Base-by-base conservation (phyloP, 2,888 invertebrate genomes). In the Griposia aprilina region DNA sequence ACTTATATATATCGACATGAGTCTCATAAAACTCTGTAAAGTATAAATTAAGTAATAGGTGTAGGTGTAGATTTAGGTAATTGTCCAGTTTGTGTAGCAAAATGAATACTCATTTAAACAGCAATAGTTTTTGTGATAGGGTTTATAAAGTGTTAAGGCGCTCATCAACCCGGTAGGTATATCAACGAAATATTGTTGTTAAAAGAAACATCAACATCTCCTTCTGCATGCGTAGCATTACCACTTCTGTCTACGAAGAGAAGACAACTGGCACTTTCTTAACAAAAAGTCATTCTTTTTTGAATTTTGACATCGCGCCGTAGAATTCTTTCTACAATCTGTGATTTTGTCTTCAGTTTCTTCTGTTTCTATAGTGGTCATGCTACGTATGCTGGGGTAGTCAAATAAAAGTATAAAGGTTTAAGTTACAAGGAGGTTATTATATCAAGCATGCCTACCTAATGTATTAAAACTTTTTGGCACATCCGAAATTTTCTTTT, bases 391-490 rank as follows among this genome's bases (percentile, higher is more conserved):
- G n/a, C n/a, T 72, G 17, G 7, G 30, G 17, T 2, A 48, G 8
- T n/a, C 15, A 36, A 3, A n/a, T 50, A 71, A 26, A 26, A 73
- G 30, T 26, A 23, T 0, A n/a, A 41, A 41, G 11, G n/a, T 36
- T 11, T 41, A 30, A 45, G 20, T 17, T 57, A 79, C 11, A 41
- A 70, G n/a, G 26, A 78, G 60, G 17, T 36, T 36, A 36, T 36
- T 30, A 1, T 11, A n/a, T 13, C 13, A 17, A 30, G 17, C n/a
- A 23, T 48, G 13, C 17, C 2, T 26, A 45, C 4, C 1, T 30
- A 6, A n/a, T 23, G 8, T 13, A 45, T n/a, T 20, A 23, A 74
- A 74, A 74, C 74, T 79, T 68, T 68, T 74, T 83, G 60, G 11
- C 15, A 11, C 3, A 45, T 11, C 2, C 15, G 10, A 2, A 41